Evolutionary conservation across 1,140 invertebrate species (phyloP).

Genomic region (Parapsyche elsis): DNA sequence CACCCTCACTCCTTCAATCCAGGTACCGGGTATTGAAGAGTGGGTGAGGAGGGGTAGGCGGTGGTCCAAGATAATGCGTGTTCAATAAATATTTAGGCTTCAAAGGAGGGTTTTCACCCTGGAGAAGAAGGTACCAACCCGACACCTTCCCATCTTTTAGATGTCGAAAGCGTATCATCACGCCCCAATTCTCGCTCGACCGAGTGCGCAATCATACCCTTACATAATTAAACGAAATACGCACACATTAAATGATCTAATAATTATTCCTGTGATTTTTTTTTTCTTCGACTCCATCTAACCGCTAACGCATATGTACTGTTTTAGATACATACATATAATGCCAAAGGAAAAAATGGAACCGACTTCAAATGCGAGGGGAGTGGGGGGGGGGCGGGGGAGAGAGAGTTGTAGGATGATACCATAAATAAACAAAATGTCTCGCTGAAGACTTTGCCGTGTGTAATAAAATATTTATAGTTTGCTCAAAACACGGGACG

Average conservation of each 20-base stretch:
- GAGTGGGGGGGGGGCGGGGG: background rate
- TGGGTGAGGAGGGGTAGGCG: background rate
- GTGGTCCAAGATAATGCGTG: conserved; percentile 54
- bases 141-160: conserved; percentile 40
- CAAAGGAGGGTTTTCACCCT: conserved; percentile 35
- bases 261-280: too few species aligned
- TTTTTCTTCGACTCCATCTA: too few species aligned
- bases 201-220: too few species aligned
- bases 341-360: too few species aligned
- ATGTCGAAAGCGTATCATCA: conserved; percentile 46
- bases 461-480: conserved; percentile 46
- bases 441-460: conserved; percentile 44
- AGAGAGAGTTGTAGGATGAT: background rate
- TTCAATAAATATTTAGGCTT: conserved; percentile 54
- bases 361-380: background rate
- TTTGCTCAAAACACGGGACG: conserved; percentile 44
- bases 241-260: too few species aligned
- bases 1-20: background rate
- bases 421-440: conserved; percentile 46
- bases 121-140: conserved; percentile 15
- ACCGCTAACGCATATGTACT: too few species aligned
- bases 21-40: background rate
- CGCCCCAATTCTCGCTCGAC: background rate
- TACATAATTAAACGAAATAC: too few species aligned
- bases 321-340: too few species aligned